phyloP scores from a whole-genome alignment of 1,140 invertebrate genomes.

The Drosophila murphyi region DNA sequence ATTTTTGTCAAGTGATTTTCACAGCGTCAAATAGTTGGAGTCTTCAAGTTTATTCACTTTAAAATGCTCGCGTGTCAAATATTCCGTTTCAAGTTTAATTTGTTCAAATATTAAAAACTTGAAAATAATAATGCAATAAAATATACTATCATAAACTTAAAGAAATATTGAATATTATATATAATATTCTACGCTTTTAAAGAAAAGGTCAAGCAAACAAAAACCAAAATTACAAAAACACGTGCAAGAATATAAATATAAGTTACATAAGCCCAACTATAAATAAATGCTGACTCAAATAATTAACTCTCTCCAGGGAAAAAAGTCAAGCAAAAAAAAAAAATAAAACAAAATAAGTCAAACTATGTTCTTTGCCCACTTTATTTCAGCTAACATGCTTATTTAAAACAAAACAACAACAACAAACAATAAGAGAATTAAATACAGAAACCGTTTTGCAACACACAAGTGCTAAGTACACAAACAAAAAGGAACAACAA shows the following conservation, averaged over 20 bases:
- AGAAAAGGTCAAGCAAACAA: background rate
- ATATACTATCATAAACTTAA: too few species aligned
- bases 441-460: conserved; percentile 10
- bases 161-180: background rate
- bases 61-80: background rate
- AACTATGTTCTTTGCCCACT: background rate
- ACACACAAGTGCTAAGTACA: conserved; percentile 12
- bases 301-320: background rate
- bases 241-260: background rate
- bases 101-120: background rate
- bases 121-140: background rate
- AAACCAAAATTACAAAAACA: background rate
- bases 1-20: conserved; percentile 60
- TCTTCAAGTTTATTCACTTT: conserved; percentile 22
- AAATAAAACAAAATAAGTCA: background rate
- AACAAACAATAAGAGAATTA: conserved; percentile 14
- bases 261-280: background rate
- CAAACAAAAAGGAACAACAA: conserved; percentile 8
- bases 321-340: background rate
- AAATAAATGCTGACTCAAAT: background rate
- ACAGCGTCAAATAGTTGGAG: background rate
- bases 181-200: too few species aligned
- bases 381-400: conserved; percentile 34
- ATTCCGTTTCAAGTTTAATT: background rate
- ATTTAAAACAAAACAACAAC: conserved; percentile 23